Base-by-base conservation (phyloP, 1,140 invertebrate species). In the Heliconius eleuchia region DNA sequence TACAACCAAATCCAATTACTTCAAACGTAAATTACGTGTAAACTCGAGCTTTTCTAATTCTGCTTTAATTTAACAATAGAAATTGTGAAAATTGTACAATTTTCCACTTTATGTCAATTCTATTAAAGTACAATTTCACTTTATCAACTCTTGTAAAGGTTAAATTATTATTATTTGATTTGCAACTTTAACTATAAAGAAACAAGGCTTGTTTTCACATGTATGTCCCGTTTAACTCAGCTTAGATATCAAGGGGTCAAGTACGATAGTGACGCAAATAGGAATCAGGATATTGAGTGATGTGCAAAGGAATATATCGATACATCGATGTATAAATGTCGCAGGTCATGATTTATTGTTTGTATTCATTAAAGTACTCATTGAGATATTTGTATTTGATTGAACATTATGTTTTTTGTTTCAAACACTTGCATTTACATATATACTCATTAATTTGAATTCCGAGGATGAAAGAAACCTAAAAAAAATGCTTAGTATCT, bases 201-300 rank as follows among this genome's bases (percentile, higher is more conserved):
- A 3, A 74, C 76, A 85, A 27, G 42, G 84, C 76, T 60, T 27
- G 50, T 57, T 78, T 82, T 88, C 11, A 16, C 27, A n/a, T 79
- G 73, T 78, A 30, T 34, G 71, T 71, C 2, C 50, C 18, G 74
- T 27, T 70, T 66, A n/a, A 60, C 34, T 66, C 71, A 37, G 71
- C 76, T 75, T 84, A 87, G 80, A 83, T 86, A 82, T 82, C 85
- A 83, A 66, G 66, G 83, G 86, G 88, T 90, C 88, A 88, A 90
- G 87, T 85, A 90, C 87, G 83, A 83, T 86, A 78, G 80, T 90
- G 88, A 90, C 86, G 87, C 74, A 87, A 87, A 81, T 83, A 84
- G 82, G 83, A 86, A 80, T 79, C 85, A 90, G 88, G 88, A 90
- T 85, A 73, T 76, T 6, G 83, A 89, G 85, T 74, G 87, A 84